Evolutionary conservation across 1,140 invertebrate genomes (phyloP).

Genomic region (Drosophila kurseongensis): DNA sequence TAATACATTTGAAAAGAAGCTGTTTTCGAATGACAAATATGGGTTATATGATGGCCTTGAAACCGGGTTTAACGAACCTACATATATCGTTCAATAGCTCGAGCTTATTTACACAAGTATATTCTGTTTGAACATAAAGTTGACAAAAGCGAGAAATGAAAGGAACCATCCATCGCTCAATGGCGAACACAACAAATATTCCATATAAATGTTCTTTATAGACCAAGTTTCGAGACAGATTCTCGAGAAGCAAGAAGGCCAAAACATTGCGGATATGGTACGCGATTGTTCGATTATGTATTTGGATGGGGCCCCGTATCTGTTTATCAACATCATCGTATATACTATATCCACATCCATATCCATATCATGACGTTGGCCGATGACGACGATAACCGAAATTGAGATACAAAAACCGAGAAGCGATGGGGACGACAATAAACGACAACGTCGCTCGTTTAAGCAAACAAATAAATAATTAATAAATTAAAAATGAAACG

Average conservation of each 20-base stretch:
- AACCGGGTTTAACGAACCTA: constrained; percentile 27
- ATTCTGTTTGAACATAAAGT: constrained; percentile 1
- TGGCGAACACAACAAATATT: constrained; percentile 12
- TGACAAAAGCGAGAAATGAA: constrained; percentile 14
- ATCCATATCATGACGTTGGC: constrained; percentile 52
- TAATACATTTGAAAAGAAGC: not conserved
- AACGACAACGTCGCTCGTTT: constrained; percentile 48
- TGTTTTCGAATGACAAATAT: constrained; percentile 3
- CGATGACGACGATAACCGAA: constrained; percentile 47
- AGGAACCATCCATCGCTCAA: constrained; percentile 1
- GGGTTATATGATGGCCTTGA: constrained; percentile 32
- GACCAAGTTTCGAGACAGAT: constrained; percentile 27
- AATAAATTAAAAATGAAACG: constrained; percentile 69
- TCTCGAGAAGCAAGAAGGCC: constrained; percentile 30
- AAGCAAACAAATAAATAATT: constrained; percentile 72
- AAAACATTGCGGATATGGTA: constrained; percentile 43
- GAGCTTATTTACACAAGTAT: constrained; percentile 21
- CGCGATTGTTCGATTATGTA: constrained; percentile 4
- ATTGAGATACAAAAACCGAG: constrained; percentile 34
- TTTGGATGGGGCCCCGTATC: constrained; percentile 5
- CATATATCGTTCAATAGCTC: constrained; percentile 14
- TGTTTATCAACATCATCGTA: constrained; percentile 16
- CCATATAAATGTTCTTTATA: constrained; percentile 23
- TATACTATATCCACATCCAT: not conserved
- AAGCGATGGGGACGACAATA: constrained; percentile 23